phyloP scores from a whole-genome alignment of 2,113 vertebrate genomes.

The Rallus limicola region DNA sequence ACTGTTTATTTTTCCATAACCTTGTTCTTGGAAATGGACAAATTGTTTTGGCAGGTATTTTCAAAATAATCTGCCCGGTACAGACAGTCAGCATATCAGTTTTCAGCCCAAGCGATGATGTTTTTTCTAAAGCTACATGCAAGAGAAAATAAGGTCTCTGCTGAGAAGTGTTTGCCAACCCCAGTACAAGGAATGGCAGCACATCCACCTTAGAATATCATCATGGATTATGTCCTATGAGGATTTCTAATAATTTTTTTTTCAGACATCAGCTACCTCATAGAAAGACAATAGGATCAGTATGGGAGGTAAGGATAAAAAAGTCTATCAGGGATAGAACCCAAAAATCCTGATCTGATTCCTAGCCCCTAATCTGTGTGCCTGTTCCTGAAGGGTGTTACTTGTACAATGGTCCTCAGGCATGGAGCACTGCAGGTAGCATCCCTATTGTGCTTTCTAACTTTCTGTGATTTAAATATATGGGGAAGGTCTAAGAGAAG shows the following conservation, averaged over 20 bases:
- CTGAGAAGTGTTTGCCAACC: conserved; percentile 22
- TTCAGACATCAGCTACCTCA: not conserved
- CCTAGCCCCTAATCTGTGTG: not conserved
- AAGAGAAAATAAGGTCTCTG: conserved; percentile 28
- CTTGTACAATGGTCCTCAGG: rapidly evolving
- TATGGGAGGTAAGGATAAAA: not conserved
- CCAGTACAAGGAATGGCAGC: not conserved
- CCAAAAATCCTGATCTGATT: not conserved
- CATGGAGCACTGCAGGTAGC: not conserved
- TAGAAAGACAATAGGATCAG: not conserved
- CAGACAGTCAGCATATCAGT: conserved; percentile 56
- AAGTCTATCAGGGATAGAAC: not conserved
- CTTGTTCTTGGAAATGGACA: conserved; percentile 68
- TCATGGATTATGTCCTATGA: not conserved
- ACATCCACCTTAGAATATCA: not conserved
- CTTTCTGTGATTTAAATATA: not conserved
- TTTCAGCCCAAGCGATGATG: conserved; percentile 42
- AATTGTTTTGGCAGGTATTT: conserved; percentile 71
- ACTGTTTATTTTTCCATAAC: conserved; percentile 67
- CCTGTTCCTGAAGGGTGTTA: not conserved
- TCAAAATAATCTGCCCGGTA: conserved; percentile 58
- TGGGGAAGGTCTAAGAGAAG: not conserved
- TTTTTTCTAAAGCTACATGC: conserved; percentile 53
- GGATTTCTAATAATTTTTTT: not conserved
- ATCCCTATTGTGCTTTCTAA: not conserved